A percentile compares a stretch with the other conserved stretches of the same genome.
Conservation (phyloP, 2,113 vertebrate genomes). For the Psilopsiagon aymara region DNA sequence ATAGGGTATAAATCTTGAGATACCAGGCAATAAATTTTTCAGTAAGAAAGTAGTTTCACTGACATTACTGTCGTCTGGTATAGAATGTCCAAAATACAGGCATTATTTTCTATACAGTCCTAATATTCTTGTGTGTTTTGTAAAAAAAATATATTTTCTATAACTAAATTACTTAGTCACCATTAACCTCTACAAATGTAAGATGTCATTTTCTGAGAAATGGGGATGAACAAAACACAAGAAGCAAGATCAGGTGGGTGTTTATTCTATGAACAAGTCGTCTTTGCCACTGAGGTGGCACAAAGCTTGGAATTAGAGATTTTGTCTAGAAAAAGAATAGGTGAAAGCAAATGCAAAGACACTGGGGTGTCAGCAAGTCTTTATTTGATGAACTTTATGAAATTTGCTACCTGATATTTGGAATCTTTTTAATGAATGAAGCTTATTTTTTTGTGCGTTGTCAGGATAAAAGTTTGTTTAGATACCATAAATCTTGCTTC, state of each 20-base stretch:
- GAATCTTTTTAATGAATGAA: background rate
- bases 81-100: background rate
- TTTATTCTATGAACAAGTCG: background rate
- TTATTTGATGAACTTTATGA: background rate
- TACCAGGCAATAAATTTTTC: background rate
- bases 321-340: background rate
- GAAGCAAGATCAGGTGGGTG: background rate
- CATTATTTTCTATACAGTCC: background rate
- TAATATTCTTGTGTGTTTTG: background rate
- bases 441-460: background rate
- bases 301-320: background rate
- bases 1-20: background rate
- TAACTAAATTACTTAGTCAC: background rate
- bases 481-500: background rate
- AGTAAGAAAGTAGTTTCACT: background rate
- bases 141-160: background rate
- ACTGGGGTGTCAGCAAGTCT: rapidly evolving
- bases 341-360: background rate
- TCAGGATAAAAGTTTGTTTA: background rate
- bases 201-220: background rate
- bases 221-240: background rate
- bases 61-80: background rate
- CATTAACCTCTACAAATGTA: background rate
- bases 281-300: background rate
- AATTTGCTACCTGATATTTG: background rate